Evolutionary conservation across 1,140 invertebrate species (phyloP).

Genomic region (Drosophila prosaltans): DNA sequence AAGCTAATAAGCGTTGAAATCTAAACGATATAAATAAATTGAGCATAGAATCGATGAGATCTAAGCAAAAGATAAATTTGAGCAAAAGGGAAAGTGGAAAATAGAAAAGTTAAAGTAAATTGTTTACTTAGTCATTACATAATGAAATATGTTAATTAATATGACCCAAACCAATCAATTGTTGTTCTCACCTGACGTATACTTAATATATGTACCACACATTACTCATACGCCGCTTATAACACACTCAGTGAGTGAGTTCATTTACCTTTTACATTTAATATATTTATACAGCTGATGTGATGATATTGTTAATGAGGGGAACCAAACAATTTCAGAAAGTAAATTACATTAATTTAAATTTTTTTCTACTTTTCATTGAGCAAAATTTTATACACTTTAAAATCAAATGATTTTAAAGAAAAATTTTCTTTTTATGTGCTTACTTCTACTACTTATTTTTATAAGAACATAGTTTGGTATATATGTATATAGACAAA

Average conservation of each 20-base stretch:
- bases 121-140: conserved; percentile 8
- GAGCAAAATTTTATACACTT: no score
- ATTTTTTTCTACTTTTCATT: background rate
- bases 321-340: background rate
- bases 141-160: conserved; percentile 10
- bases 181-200: background rate
- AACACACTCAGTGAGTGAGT: background rate
- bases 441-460: no score
- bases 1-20: conserved; percentile 73
- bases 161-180: no score
- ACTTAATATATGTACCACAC: conserved; percentile 4
- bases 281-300: conserved; percentile 17
- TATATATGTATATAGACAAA: no score
- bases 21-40: conserved; percentile 56
- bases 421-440: no score
- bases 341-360: background rate
- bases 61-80: no score
- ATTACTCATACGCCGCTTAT: conserved; percentile 11
- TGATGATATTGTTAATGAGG: background rate
- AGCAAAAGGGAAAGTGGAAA: background rate
- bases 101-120: background rate
- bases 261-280: background rate
- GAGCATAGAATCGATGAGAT: conserved; percentile 25
- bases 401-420: no score
- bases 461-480: no score